Evolutionary conservation across 2,888 invertebrate genomes (phyloP).

Genomic region (Epistrophe eligans): DNA sequence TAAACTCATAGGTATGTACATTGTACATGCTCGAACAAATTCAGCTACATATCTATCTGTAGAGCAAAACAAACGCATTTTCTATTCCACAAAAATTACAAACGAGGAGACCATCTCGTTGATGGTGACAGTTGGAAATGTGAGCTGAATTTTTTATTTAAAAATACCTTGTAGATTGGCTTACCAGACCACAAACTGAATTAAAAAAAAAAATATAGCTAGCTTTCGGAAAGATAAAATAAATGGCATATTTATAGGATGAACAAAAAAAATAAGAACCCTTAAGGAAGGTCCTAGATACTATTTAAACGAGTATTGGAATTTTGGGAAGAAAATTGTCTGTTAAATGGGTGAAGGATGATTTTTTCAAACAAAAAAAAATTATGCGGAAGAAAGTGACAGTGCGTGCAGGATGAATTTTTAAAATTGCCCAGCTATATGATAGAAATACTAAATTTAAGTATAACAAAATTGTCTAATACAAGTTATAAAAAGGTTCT

Average conservation of each 20-base stretch:
- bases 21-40: not conserved
- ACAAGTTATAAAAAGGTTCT: not conserved
- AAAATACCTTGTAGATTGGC: not conserved
- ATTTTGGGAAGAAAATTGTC: not conserved
- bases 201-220: not conserved
- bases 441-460: slow-evolving; percentile 2
- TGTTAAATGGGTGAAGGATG: not conserved
- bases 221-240: not conserved
- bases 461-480: not conserved
- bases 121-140: not conserved
- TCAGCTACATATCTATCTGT: no score
- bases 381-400: not conserved
- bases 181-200: not conserved
- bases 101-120: not conserved
- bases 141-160: not conserved
- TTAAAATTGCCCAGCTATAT: not conserved
- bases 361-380: not conserved
- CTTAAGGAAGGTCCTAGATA: not conserved
- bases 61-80: not conserved
- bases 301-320: not conserved
- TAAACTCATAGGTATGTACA: no score
- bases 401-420: not conserved
- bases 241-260: not conserved
- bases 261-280: not conserved
- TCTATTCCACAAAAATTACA: not conserved